A percentile compares a stretch with the other conserved stretches of the same genome.
Evolutionary conservation across 2,888 invertebrate species (phyloP).

Genomic region (Anarsia innoxiella): DNA sequence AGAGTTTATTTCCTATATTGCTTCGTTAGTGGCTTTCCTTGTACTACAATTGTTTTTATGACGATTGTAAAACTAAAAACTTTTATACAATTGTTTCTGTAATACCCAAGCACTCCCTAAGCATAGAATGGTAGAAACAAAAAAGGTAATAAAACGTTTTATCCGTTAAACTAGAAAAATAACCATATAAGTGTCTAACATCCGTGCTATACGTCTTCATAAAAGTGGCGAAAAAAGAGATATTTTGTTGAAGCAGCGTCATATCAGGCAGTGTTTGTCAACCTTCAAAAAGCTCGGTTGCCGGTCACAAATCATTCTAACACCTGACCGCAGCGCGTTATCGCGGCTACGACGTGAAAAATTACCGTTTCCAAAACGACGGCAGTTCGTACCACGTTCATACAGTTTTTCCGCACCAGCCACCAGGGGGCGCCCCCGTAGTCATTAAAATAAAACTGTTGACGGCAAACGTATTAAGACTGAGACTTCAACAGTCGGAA

Average conservation of each 20-base stretch:
- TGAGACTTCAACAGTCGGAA: constrained; percentile 13
- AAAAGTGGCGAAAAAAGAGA: constrained; percentile 8
- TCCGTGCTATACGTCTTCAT: constrained; percentile 2
- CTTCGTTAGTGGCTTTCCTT: constrained; percentile 37
- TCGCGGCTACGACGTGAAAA: constrained; percentile 65
- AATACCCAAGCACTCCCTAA: constrained; percentile 16
- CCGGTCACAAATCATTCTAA: constrained; percentile 66
- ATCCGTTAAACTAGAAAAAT: constrained; percentile 1
- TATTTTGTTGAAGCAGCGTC: not conserved
- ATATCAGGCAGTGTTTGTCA: constrained; percentile 24
- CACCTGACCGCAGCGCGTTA: constrained; percentile 63
- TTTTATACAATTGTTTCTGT: constrained; percentile 34
- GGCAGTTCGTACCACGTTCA: too few relatives aligned
- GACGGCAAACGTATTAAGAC: constrained; percentile 40
- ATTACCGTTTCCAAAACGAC: constrained; percentile 54
- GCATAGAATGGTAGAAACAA: constrained; percentile 4
- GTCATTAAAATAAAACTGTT: constrained; percentile 62
- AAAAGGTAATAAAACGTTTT: constrained; percentile 8
- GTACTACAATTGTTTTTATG: constrained; percentile 55
- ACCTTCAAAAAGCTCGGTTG: constrained; percentile 33
- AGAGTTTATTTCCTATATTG: constrained; percentile 48
- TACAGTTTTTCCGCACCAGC: constrained; percentile 51
- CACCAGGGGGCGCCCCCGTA: constrained; percentile 36
- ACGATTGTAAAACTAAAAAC: constrained; percentile 39
- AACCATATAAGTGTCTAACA: not conserved